Evolutionary conservation across 2,113 vertebrate species (phyloP), one percentile per base, ranked within the genome.

Genomic region (Pygoscelis adeliae): DNA sequence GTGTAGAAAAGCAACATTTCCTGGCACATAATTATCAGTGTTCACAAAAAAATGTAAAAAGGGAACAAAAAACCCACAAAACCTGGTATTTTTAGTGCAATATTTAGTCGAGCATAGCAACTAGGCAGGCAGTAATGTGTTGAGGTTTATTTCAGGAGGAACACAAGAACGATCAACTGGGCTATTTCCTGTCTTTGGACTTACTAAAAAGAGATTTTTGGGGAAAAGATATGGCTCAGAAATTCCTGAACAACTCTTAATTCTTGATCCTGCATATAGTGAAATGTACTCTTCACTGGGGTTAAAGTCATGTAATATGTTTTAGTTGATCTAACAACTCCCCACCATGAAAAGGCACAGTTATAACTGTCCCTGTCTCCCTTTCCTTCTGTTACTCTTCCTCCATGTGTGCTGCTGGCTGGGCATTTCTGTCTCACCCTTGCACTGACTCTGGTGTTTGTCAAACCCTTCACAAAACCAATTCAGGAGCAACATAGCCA

Each of bases 281-380:
- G 56, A 47, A 29, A 49, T 17, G 14, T 44, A 16, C 3, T 66
- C 40, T 34, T 59, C 8, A 7, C 30, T 19, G 34, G 36, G 34
- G 26, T 17, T 85, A 6, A 36, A 47, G 44, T 38, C 25, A 26
- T 2, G 5, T 15, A 18, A 36, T 11, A 8, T 11, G 15, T 47
- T 67, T 62, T 10, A 32, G 72, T n/a, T 74, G 34, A 6, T 56
- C 14, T 69, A 50, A 53, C 34, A 59, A 10, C 15, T 59, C 13
- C 36, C 40, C 3, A 4, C 29, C 5, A 0, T 12, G 26, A 56
- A 34, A 72, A 50, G 53, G 5, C 8, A 9, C 9, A 7, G 36
- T 47, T 78, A 0, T 3, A n/a, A 4, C 10, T 30, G 11, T 10
- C 19, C 25, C 11, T 32, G 0, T 9, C 47, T 23, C 20, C 55